These are phyloP conservation scores for Masticophis lateralis DNA, from an alignment of 2,797 vertebrate species.

Conservation along the genomic window DNA sequence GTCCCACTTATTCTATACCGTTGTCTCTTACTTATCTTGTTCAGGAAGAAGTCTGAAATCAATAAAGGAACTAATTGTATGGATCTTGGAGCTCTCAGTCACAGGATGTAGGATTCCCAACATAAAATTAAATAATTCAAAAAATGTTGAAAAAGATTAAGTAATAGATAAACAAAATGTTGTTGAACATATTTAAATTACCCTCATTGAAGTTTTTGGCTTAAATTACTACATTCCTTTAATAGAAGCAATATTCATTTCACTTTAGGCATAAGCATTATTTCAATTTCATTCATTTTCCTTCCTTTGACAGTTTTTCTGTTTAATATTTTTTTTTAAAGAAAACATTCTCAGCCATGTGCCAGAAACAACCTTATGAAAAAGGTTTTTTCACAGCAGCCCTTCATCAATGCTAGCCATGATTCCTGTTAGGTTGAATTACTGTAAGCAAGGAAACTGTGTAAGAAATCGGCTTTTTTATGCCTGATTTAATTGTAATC, in stretches of 20 bases:
- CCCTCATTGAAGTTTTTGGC: slow-evolving; percentile 38
- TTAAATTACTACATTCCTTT: slow-evolving; percentile 44
- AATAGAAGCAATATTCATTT: slow-evolving; percentile 44
- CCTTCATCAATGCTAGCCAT: slow-evolving; percentile 48
- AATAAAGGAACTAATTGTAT: background rate
- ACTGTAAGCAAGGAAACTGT: slow-evolving; percentile 57
- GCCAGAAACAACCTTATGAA: slow-evolving; percentile 41
- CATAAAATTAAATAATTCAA: background rate
- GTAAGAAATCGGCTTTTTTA: slow-evolving; percentile 45
- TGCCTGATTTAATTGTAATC: slow-evolving; percentile 50
- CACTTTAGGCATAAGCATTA: slow-evolving; percentile 25
- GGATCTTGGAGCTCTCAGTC: background rate
- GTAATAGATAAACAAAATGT: slow-evolving; percentile 32
- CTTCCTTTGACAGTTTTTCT: background rate
- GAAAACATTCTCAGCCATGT: slow-evolving; percentile 39
- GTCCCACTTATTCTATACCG: background rate
- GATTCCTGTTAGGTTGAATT: slow-evolving; percentile 62
- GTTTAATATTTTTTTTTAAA: slow-evolving; percentile 30
- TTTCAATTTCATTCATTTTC: slow-evolving; percentile 45
- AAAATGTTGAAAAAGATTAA: slow-evolving; percentile 6
- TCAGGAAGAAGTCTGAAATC: background rate
- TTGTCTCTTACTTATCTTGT: background rate
- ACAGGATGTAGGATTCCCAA: background rate
- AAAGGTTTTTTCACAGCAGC: slow-evolving; percentile 53
- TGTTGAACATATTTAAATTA: slow-evolving; percentile 32